Percentiles rank a stretch among this genome's conserved stretches.
These are phyloP conservation scores for Agrotis clavis DNA, from an alignment of 2,888 invertebrate species.

Conservation along the genomic window DNA sequence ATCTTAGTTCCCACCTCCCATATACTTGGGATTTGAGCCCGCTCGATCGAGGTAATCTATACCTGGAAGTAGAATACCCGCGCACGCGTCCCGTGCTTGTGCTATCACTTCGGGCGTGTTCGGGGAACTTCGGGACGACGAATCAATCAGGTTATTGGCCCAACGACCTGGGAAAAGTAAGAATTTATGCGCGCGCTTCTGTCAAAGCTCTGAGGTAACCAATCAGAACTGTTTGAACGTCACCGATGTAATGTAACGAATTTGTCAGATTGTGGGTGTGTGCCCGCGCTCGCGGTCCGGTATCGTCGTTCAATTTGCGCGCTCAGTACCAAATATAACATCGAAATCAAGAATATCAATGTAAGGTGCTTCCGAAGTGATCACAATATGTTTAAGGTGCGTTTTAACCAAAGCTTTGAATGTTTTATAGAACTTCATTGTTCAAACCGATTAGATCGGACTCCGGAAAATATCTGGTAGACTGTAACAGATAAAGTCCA, in stretches of 20 bases:
- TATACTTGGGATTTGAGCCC: background rate
- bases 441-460: no score
- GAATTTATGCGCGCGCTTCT: conserved; percentile 1
- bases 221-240: background rate
- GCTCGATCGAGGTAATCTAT: conserved; percentile 5
- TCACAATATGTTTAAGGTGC: no score
- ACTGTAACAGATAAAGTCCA: no score
- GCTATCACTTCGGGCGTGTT: background rate
- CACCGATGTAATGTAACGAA: background rate
- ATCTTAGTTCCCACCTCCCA: no score
- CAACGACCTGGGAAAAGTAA: background rate
- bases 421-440: no score
- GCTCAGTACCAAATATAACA: background rate
- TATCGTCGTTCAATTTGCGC: background rate
- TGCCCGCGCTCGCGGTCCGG: no score
- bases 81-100: conserved; percentile 8
- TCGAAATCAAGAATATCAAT: background rate
- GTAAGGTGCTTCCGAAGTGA: no score
- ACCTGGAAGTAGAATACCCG: background rate
- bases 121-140: background rate
- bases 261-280: background rate
- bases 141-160: conserved; percentile 5
- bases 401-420: no score
- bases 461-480: no score
- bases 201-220: background rate